Evolutionary conservation across 2,888 invertebrate genomes (phyloP), one percentile per base, ranked within the genome.

Genomic region (Caenorhabditis afra): DNA sequence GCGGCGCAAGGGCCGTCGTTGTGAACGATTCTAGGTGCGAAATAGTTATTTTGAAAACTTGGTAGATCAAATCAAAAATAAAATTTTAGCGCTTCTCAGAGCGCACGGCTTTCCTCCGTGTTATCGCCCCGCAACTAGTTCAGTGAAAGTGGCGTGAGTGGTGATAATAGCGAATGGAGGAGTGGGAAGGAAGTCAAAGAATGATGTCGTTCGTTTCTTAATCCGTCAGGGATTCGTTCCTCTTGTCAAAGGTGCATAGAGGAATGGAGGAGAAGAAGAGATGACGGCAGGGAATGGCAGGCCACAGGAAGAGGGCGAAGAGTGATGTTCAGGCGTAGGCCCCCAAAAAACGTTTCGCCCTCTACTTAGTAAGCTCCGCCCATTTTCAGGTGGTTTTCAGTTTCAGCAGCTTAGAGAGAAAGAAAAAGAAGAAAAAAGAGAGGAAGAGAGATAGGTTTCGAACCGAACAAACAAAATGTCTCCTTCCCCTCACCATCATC

Each of bases 21-120:
- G 67, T 52, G 18, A 67, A 67, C 18, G 73, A 23, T 45, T 74
- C 73, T 64, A 75, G 50, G 22, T 35, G 67, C 58, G 22, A 57
- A 74, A 73, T 68, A 47, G 58, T 79, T 65, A 71, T 76, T 76
- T 49, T 49, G 49, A 39, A 14, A 41, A n/a, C n/a, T n/a, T n/a
- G n/a, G n/a, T n/a, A 20, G 49, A 49, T n/a, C n/a, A n/a, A n/a
- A n/a, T 55, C 39, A 22, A 53, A 65, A 65, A 53, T 53, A 65
- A 29, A 64, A n/a, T n/a, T n/a, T n/a, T n/a, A n/a, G 29, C 29
- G 29, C 29, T 29, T 29, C 29, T n/a, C n/a, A n/a, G n/a, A n/a
- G n/a, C n/a, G n/a, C n/a, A n/a, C n/a, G n/a, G n/a, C n/a, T 3
- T 29, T 29, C 29, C 29, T 29, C 29, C 29, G 29, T 29, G 29